These are phyloP conservation scores for Pandion haliaetus DNA, from an alignment of 2,113 vertebrate species.

Conservation along the genomic window DNA sequence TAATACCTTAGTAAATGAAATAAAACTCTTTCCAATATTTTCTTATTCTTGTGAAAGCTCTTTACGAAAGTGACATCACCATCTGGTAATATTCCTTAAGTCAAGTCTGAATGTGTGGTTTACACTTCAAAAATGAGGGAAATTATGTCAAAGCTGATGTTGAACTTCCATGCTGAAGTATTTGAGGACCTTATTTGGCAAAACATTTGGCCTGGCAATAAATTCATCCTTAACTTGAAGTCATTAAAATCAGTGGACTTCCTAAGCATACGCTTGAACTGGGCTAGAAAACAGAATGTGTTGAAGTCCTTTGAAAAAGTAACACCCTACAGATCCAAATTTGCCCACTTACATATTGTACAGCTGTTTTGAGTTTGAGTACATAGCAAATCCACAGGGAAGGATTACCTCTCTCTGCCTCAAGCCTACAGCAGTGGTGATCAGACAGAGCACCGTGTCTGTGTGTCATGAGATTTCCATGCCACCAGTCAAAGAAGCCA, in stretches of 20 bases:
- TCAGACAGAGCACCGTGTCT: not conserved
- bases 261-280: not conserved
- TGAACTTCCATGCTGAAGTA: not conserved
- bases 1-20: not conserved
- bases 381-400: not conserved
- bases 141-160: not conserved
- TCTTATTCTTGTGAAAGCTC: not conserved
- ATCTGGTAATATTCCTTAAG: not conserved
- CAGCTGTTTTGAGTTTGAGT: not conserved
- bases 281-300: not conserved
- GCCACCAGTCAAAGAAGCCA: not conserved
- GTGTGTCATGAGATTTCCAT: not conserved
- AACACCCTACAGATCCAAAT: not conserved
- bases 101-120: not conserved
- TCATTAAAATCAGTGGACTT: not conserved
- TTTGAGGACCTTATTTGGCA: not conserved
- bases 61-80: not conserved
- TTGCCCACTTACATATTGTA: not conserved
- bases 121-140: not conserved
- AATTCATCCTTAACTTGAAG: not conserved
- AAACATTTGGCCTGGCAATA: not conserved
- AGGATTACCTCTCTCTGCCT: not conserved
- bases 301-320: not conserved
- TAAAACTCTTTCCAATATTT: not conserved
- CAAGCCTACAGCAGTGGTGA: not conserved